These are phyloP conservation scores for Deilephila porcellus DNA, from an alignment of 2,888 invertebrate species.

Conservation along the genomic window DNA sequence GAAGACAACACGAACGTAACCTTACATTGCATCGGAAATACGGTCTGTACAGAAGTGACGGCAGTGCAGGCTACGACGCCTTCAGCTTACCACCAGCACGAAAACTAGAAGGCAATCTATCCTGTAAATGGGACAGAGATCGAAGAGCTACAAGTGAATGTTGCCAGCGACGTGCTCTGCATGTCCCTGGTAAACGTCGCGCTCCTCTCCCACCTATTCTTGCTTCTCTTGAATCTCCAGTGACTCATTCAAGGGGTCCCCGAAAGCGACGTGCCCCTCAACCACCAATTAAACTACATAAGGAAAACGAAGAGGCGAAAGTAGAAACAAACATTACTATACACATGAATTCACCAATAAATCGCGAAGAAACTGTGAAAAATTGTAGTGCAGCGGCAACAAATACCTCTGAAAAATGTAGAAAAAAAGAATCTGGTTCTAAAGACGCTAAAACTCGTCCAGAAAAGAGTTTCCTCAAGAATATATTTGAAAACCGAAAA, in stretches of 20 bases:
- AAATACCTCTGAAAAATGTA: conserved; percentile 62
- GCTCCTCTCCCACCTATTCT: conserved; percentile 88
- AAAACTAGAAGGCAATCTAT: conserved; percentile 43
- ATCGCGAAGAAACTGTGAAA: conserved; percentile 27
- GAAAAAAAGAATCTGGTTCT: conserved; percentile 53
- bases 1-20: conserved; percentile 85
- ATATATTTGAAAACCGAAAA: conserved; percentile 76
- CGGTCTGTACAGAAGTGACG: conserved; percentile 73
- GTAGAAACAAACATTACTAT: conserved; percentile 33
- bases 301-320: conserved; percentile 29
- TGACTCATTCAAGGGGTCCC: conserved; percentile 49
- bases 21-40: conserved; percentile 87
- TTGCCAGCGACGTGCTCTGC: conserved; percentile 85
- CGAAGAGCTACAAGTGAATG: conserved; percentile 87
- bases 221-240: conserved; percentile 64
- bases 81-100: conserved; percentile 66
- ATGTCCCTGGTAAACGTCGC: conserved; percentile 90
- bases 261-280: conserved; percentile 84
- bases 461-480: conserved; percentile 84
- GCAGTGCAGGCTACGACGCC: conserved; percentile 66
- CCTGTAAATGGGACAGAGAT: conserved; percentile 61
- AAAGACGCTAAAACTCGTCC: conserved; percentile 68
- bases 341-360: conserved; percentile 51
- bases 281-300: conserved; percentile 65
- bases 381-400: conserved; percentile 42